Percentiles rank a stretch among this genome's conserved stretches.
Evolutionary conservation across 2,888 invertebrate species (phyloP).

Genomic region (Frankliniella fusca): DNA sequence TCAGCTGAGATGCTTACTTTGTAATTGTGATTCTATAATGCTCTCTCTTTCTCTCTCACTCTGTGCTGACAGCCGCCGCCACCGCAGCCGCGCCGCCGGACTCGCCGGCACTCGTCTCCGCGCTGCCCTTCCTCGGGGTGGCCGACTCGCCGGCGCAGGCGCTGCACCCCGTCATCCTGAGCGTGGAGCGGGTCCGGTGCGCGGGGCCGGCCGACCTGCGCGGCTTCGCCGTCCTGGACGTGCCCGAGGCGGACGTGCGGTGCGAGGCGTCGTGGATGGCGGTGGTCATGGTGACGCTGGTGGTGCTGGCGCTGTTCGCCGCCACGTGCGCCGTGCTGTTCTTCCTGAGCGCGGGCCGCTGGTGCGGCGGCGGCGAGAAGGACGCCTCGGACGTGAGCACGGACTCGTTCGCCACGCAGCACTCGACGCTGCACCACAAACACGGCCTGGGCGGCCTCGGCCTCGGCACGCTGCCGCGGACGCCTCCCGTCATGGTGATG

Average conservation of each 20-base stretch:
- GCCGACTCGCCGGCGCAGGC: constrained; percentile 32
- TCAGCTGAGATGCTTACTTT: not conserved
- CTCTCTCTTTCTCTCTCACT: not conserved
- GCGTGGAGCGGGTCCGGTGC: constrained; percentile 58
- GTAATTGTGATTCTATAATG: not conserved
- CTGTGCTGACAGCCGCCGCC: not conserved
- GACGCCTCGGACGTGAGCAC: constrained; percentile 43
- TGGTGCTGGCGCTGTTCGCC: constrained; percentile 46
- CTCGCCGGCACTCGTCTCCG: constrained; percentile 29
- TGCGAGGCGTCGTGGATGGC: constrained; percentile 47
- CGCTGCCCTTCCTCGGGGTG: constrained; percentile 35
- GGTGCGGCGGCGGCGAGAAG: constrained; percentile 42
- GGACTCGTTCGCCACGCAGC: constrained; percentile 45
- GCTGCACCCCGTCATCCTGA: constrained; percentile 45
- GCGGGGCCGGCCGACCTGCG: constrained; percentile 56
- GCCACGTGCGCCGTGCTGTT: constrained; percentile 47
- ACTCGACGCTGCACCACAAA: constrained; percentile 39
- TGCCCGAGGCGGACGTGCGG: constrained; percentile 58
- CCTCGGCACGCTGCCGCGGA: constrained; percentile 32
- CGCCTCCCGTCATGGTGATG: constrained; percentile 28
- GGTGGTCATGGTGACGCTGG: constrained; percentile 45
- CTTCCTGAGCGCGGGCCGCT: constrained; percentile 45
- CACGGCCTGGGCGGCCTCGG: constrained; percentile 35
- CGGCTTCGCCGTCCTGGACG: constrained; percentile 53
- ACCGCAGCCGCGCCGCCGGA: not conserved